These are phyloP conservation scores for Zosterops borbonicus DNA, from an alignment of 2,113 vertebrate species.

Conservation along the genomic window DNA sequence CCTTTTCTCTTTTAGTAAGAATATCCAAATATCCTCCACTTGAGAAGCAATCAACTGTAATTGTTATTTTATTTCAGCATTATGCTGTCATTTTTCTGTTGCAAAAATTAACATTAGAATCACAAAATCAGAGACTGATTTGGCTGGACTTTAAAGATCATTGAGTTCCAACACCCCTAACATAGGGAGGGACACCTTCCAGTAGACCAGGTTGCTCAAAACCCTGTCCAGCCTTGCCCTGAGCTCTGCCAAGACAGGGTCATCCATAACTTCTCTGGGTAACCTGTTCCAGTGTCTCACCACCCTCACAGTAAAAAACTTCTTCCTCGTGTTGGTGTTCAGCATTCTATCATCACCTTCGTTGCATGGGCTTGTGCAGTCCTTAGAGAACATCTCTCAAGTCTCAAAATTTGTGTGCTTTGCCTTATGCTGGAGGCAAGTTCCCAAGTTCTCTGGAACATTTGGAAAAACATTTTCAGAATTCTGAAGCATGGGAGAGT, in stretches of 20 bases:
- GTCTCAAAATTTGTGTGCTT: background rate
- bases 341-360: background rate
- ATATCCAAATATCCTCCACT: background rate
- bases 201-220: background rate
- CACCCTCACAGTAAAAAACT: background rate
- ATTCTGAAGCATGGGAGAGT: background rate
- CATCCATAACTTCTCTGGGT: background rate
- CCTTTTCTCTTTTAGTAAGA: background rate
- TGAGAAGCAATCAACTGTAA: background rate
- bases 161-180: accelerated
- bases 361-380: background rate
- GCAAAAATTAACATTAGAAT: background rate
- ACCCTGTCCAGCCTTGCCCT: background rate
- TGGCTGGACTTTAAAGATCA: background rate
- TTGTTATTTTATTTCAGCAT: background rate
- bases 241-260: background rate
- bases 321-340: background rate
- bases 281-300: background rate
- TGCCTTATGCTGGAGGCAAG: background rate
- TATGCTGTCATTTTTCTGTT: background rate
- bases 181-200: background rate
- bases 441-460: background rate
- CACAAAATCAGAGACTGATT: background rate
- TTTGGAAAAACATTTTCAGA: background rate
- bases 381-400: background rate